A percentile compares a stretch with the other conserved stretches of the same genome.
phyloP scores from a whole-genome alignment of 2,888 invertebrate species.

The Isoperla grammatica region DNA sequence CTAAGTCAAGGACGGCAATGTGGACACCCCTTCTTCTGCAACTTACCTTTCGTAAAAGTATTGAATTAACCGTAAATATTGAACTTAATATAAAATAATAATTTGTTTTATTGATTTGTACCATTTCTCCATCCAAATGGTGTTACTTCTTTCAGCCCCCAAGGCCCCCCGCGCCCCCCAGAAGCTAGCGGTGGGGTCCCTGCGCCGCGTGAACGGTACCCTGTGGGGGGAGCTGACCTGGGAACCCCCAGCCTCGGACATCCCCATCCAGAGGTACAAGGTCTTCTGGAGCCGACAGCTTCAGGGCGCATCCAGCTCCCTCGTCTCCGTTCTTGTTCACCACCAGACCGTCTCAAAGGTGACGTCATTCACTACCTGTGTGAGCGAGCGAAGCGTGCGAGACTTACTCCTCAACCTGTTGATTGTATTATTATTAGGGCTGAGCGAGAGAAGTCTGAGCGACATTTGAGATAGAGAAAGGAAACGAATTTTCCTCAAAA shows the following conservation, averaged over 20 bases:
- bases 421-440: too few species aligned
- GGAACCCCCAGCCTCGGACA: constrained; percentile 63
- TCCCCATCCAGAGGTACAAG: constrained; percentile 65
- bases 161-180: constrained; percentile 43
- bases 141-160: constrained; percentile 12
- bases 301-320: constrained; percentile 51
- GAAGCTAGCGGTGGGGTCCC: constrained; percentile 52
- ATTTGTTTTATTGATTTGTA: too few species aligned
- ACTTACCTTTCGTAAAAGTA: too few species aligned
- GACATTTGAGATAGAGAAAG: too few species aligned
- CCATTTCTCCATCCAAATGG: too few species aligned
- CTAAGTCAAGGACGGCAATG: too few species aligned
- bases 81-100: too few species aligned
- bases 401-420: too few species aligned
- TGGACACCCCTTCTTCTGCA: too few species aligned
- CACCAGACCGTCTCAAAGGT: constrained; percentile 59
- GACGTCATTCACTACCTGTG: constrained; percentile 32
- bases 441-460: too few species aligned
- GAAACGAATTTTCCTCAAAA: too few species aligned
- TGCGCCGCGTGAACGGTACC: constrained; percentile 43
- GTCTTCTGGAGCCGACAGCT: constrained; percentile 69
- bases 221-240: constrained; percentile 60
- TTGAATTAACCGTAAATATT: too few species aligned
- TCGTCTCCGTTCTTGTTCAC: constrained; percentile 58
- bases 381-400: constrained; percentile 22